Evolutionary conservation across 2,797 vertebrate species (phyloP).

Genomic region (Rhabdophis nuchalis): DNA sequence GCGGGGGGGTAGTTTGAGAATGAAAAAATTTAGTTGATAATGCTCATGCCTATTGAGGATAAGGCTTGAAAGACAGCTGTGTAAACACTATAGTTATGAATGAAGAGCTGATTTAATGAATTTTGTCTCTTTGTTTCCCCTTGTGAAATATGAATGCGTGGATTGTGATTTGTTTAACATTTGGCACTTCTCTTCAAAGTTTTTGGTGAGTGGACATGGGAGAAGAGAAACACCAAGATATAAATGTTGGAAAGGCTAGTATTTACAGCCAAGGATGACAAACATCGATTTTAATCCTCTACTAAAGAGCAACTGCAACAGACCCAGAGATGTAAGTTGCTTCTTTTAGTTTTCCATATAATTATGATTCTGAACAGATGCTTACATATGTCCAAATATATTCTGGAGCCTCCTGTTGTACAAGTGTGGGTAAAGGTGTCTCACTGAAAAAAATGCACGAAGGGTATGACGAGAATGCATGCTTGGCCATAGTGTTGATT

Average conservation of each 20-base stretch:
- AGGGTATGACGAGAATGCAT: background rate
- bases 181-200: slow-evolving; percentile 9
- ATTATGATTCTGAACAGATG: background rate
- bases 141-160: background rate
- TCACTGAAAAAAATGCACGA: background rate
- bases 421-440: background rate
- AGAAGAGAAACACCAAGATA: background rate
- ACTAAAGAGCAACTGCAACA: background rate
- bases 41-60: slow-evolving; percentile 18
- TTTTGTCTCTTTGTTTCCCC: slow-evolving; percentile 29
- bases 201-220: background rate
- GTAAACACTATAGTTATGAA: slow-evolving; percentile 30
- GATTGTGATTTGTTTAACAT: slow-evolving; percentile 19
- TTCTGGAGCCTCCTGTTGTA: background rate
- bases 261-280: background rate
- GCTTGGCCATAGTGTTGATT: background rate
- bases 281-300: background rate
- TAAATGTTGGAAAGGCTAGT: background rate
- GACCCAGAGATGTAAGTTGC: background rate
- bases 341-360: background rate
- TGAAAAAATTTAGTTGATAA: slow-evolving; percentile 27
- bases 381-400: background rate
- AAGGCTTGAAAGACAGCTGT: slow-evolving; percentile 30
- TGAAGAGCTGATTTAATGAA: slow-evolving; percentile 34
- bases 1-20: slow-evolving; percentile 24